Percentiles rank a stretch among this genome's conserved stretches.
Evolutionary conservation across 2,113 vertebrate species (phyloP).

Genomic region (Muscicapa adusta): DNA sequence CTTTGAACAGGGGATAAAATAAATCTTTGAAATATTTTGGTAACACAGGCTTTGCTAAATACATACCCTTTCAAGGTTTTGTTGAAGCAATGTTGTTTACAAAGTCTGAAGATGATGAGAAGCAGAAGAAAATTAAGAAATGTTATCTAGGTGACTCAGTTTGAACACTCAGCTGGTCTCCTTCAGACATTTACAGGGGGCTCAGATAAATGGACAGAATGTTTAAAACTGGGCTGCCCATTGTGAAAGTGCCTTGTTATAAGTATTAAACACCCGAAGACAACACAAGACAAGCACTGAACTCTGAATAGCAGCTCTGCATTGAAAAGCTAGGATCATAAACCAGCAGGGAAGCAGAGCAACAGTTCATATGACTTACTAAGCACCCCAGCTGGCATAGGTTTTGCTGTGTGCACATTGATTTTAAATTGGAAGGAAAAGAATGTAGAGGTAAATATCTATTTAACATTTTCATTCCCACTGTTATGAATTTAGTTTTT

Average conservation of each 20-base stretch:
- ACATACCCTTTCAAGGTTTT: neutral
- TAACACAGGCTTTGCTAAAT: neutral
- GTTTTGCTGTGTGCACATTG: neutral
- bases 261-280: slow-evolving; percentile 33
- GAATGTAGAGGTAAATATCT: slow-evolving; percentile 25
- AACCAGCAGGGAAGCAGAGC: slow-evolving; percentile 2
- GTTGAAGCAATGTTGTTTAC: neutral
- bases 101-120: slow-evolving; percentile 14
- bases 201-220: slow-evolving; percentile 24
- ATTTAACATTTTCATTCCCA: neutral
- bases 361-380: slow-evolving; percentile 1
- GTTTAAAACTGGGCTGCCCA: slow-evolving; percentile 27
- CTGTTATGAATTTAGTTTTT: neutral
- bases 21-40: neutral
- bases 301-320: slow-evolving; percentile 21
- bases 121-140: slow-evolving; percentile 47
- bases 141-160: slow-evolving; percentile 4
- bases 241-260: slow-evolving; percentile 20
- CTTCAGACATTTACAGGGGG: neutral
- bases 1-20: slow-evolving; percentile 4
- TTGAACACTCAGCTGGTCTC: neutral
- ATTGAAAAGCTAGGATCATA: slow-evolving; percentile 1
- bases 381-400: neutral
- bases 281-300: slow-evolving; percentile 22
- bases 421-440: slow-evolving; percentile 26